Percentiles rank a stretch among this genome's conserved stretches.
phyloP scores from a whole-genome alignment of 2,113 vertebrate species.

The Pavo muticus region DNA sequence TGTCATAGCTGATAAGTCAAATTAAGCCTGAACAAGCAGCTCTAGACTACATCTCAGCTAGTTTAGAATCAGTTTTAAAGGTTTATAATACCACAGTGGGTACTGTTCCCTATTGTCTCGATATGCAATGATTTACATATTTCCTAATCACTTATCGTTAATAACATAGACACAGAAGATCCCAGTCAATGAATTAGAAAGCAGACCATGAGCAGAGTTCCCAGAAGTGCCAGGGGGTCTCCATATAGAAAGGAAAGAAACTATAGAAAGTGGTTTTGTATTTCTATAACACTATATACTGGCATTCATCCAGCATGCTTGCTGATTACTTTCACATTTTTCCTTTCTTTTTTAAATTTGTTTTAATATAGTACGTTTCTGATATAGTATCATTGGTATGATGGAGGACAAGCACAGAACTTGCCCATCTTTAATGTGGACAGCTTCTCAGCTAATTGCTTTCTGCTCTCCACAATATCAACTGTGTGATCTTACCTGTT shows the following conservation, averaged over 20 bases:
- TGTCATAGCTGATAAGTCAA: constrained; percentile 66
- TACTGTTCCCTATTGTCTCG: constrained; percentile 45
- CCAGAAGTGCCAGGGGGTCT: not conserved
- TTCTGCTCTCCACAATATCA: not conserved
- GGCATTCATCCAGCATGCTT: not conserved
- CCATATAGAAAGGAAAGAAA: not conserved
- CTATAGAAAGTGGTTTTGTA: not conserved
- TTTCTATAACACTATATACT: not conserved
- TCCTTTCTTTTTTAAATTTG: not conserved
- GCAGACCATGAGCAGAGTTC: not conserved
- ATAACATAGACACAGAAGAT: constrained; percentile 40
- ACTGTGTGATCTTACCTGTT: not conserved
- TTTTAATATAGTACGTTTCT: not conserved
- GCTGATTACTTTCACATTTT: not conserved
- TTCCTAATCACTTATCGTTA: constrained; percentile 48
- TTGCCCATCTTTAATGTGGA: not conserved
- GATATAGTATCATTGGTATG: not conserved
- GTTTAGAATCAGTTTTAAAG: constrained; percentile 66
- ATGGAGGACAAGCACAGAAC: not conserved
- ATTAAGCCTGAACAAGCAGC: constrained; percentile 74
- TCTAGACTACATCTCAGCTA: constrained; percentile 55
- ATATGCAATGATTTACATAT: constrained; percentile 54
- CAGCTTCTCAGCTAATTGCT: not conserved
- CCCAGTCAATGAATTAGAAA: not conserved
- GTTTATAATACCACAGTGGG: constrained; percentile 54